Evolutionary conservation across 1,140 invertebrate genomes (phyloP), one percentile per base, ranked within the genome.

Genomic region (Ceratitis capitata): DNA sequence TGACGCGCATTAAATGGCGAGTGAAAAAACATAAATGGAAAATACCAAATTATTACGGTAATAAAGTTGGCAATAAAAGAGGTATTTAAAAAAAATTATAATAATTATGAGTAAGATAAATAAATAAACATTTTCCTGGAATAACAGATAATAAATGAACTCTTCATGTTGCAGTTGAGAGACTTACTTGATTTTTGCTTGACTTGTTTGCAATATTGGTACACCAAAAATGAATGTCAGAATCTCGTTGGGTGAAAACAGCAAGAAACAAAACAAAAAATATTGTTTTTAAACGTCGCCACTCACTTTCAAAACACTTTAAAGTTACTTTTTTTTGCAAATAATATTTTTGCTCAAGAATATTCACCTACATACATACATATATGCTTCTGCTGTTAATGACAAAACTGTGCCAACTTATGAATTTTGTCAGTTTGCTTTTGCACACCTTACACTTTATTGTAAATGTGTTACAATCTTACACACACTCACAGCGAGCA

Each of bases 401-500:
- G 16, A 42, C 64, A 19, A 42, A 78, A 9, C 51, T 56, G 51
- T 4, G 51, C 51, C 6, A 64, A 3, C 29, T 64, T 32, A 9
- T 5, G 32, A 35, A 69, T 47, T 78, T 64, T 23, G 69, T n/a
- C 23, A 3, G 39, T n/a, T n/a, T n/a, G 16, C 6, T 78, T 78
- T 78, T 78, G 69, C 69, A 35, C 69, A 78, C 69, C 69, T 78
- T 78, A 42, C 69, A 78, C 69, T 78, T 45, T 45, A 26, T 23
- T 78, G 69, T n/a, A 78, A 78, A 78, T 78, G 42, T 78, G 69
- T 39, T 6, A 45, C n/a, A 47, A 78, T 78, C 6, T 78, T 39
- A 78, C 69, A 78, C 5, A 16, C 14, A 35, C 10, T n/a, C n/a
- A n/a, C n/a, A n/a, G n/a, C n/a, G n/a, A 45, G 45, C 69, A 78